Base-by-base conservation (phyloP, 2,888 invertebrate genomes). In the Axea sp. region DNA sequence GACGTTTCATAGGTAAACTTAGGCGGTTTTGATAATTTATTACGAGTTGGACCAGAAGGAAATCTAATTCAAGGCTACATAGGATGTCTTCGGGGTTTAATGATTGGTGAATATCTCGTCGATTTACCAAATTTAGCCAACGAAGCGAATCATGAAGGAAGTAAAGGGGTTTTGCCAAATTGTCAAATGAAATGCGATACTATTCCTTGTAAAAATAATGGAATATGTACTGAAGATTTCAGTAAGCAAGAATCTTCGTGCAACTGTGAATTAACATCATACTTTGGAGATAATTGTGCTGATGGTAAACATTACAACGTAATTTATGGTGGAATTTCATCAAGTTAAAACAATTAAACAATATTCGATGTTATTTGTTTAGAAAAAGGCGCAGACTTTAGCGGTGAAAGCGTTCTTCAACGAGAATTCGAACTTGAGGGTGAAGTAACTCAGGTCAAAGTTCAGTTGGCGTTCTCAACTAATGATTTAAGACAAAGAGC, bases 101-200 rank as follows among this genome's bases (percentile, higher is more conserved):
- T 95, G 90, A 94, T 96, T 78, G 95, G 94, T 26, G 91, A 93
- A 73, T 92, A 92, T 81, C 91, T 94, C 9, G 92, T 95, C n/a
- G 94, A 95, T 88, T 88, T 96, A 68, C 92, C 94, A 35, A 91
- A 91, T 60, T 91, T 94, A 82, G 92, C 93, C 14, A 90, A 91
- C 81, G 90, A 92, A 80, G 92, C 91, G 80, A 91, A 91, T 82
- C 92, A 92, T 82, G 91, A 92, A 89, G 93, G 93, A 90, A 90
- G 89, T 74, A 90, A 90, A 79, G 95, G 94, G 0, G 93, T 96
- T 0, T 88, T 94, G 51, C 91, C 94, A 1, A 93, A 95, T 82
- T 97, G 96, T 85, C 93, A 93, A 79, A 96, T 96, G 93, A 94
- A 95, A 85, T 97, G 96, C 82, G 96, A 96, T 81, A 91, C 92